Percentiles rank a stretch among this genome's conserved stretches.
phyloP scores from a whole-genome alignment of 2,797 vertebrate genomes.

The Varecia variegata region DNA sequence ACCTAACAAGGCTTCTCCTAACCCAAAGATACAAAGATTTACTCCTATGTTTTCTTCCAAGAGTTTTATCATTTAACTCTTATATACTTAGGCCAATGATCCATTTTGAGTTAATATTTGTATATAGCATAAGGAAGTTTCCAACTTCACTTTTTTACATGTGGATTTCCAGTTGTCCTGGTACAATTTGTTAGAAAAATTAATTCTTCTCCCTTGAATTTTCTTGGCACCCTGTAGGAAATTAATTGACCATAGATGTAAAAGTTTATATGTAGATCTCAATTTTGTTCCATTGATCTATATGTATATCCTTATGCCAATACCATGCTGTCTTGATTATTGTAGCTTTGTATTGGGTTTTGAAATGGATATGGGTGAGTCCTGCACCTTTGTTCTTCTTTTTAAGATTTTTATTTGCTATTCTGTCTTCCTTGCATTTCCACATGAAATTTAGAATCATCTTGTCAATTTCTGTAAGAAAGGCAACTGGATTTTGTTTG shows the following conservation, averaged over 20 bases:
- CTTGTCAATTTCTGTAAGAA: neutral
- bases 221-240: neutral
- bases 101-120: neutral
- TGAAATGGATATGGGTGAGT: neutral
- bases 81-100: neutral
- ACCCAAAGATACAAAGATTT: neutral
- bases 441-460: neutral
- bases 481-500: too few species aligned
- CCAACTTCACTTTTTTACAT: neutral
- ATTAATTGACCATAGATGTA: neutral
- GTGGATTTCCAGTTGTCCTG: neutral
- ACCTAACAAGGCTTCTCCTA: neutral
- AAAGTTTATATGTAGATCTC: neutral
- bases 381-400: neutral
- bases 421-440: neutral
- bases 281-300: neutral
- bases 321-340: neutral
- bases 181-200: neutral
- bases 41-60: neutral
- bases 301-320: neutral
- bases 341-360: neutral
- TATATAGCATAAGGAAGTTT: neutral
- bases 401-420: neutral
- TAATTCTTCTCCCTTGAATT: neutral
- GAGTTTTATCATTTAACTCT: neutral